Evolutionary conservation across 2,113 vertebrate genomes (phyloP), one percentile per base, ranked within the genome.

Genomic region (Lophius piscatorius): DNA sequence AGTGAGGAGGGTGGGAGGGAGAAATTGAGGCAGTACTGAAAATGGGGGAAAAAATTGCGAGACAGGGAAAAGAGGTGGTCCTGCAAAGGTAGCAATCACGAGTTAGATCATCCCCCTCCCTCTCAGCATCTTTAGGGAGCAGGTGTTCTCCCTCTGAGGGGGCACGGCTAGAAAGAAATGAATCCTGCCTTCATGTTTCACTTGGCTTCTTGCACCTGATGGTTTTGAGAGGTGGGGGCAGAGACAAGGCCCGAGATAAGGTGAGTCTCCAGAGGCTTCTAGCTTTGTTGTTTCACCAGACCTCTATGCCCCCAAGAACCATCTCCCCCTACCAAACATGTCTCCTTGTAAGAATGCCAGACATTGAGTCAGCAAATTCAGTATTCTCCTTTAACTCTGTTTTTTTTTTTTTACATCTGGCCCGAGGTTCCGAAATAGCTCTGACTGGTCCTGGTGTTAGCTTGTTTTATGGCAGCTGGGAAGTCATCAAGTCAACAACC

Each of bases 121-220:
- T 42, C 24, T 23, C 40, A 18, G 40, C 33, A 51, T 66, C 75
- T 69, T 66, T 38, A 55, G 70, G 71, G 82, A 76, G 76, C 85
- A 81, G 71, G 74, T 86, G 83, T 69, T 78, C 82, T 81, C 62
- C 66, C 84, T 74, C 39, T 29, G 73, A 80, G 73, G 61, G 74
- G 74, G 54, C 46, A 74, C 23, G 70, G 67, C 66, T 69, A 69
- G 34, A 63, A 68, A 42, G 47, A 21, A 58, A 57, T 68, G 64
- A 64, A 58, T 40, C 63, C 45, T 63, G 51, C 77, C 70, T 51
- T 86, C 62, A 70, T 40, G 21, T 88, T 87, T 92, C 49, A 40
- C 79, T 91, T 85, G 84, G 87, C 86, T 90, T 82, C 65, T 82
- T 91, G 87, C 81, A 63, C 13, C 58, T 87, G 76, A 36, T 65